phyloP scores from a whole-genome alignment of 2,113 vertebrate genomes.

The Tragelaphus strepsiceros region DNA sequence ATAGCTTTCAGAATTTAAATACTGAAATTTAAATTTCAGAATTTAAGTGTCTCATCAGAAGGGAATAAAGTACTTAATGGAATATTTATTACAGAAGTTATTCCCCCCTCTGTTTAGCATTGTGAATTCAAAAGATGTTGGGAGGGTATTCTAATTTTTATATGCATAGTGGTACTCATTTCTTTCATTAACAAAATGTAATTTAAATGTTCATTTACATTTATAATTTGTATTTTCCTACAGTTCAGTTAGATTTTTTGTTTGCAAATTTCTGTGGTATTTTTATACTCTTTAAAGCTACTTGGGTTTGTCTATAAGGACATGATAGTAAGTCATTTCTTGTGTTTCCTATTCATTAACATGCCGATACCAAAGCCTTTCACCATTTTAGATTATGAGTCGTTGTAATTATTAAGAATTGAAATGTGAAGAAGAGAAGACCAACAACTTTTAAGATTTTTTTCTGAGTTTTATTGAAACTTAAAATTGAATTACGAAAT shows the following conservation, averaged over 20 bases:
- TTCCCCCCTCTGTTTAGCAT: neutral
- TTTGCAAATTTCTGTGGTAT: neutral
- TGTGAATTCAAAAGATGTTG: neutral
- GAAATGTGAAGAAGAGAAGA: neutral
- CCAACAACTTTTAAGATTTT: neutral
- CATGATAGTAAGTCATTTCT: neutral
- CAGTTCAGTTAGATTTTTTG: neutral
- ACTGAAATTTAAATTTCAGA: neutral
- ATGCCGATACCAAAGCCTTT: neutral
- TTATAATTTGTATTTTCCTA: neutral
- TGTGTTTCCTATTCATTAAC: neutral
- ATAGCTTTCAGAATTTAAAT: neutral
- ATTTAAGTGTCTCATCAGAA: neutral
- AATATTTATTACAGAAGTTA: neutral
- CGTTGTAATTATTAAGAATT: neutral
- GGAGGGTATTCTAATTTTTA: conserved; percentile 15
- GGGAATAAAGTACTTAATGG: neutral
- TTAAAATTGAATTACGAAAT: neutral
- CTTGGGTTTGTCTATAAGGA: conserved; percentile 25
- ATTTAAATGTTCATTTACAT: neutral
- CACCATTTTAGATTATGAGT: neutral
- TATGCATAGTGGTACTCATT: neutral
- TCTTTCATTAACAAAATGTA: neutral
- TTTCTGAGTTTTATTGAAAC: neutral
- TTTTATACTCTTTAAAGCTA: conserved; percentile 51